Evolutionary conservation across 2,888 invertebrate genomes (phyloP).

Genomic region (Spialia ferax): DNA sequence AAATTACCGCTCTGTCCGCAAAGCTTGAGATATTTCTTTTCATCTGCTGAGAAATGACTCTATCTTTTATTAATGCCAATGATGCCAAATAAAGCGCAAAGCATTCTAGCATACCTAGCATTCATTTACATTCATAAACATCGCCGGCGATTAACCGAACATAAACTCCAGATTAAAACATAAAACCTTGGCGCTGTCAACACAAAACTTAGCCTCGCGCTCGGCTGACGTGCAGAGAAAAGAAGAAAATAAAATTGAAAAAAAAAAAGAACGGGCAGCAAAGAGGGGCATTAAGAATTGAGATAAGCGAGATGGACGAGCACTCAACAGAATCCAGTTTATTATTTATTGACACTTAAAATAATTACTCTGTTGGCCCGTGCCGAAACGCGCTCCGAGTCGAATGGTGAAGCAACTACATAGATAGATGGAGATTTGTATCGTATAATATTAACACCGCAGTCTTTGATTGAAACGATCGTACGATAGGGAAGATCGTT

Average conservation of each 20-base stretch:
- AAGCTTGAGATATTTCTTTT: conserved; percentile 7
- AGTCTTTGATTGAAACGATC: neutral
- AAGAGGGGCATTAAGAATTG: conserved; percentile 86
- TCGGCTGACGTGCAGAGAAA: conserved; percentile 74
- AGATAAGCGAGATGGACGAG: conserved; percentile 86
- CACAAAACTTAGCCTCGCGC: conserved; percentile 80
- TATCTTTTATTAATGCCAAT: neutral
- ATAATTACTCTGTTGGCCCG: conserved; percentile 84
- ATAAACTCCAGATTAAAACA: conserved; percentile 83
- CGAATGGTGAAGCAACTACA: conserved; percentile 9
- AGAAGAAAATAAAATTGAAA: conserved; percentile 57
- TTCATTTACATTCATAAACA: no score
- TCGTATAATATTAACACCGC: conserved; percentile 12
- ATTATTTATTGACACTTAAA: conserved; percentile 87
- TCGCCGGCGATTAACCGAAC: conserved; percentile 72
- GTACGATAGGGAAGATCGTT: neutral
- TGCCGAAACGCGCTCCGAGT: conserved; percentile 61
- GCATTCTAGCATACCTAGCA: no score
- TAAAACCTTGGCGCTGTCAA: conserved; percentile 83
- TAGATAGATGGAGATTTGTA: conserved; percentile 16
- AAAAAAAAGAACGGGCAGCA: conserved; percentile 77
- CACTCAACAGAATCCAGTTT: conserved; percentile 83
- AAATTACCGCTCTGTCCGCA: neutral
- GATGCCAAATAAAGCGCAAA: no score
- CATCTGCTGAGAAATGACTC: neutral